Conservation (phyloP, 2,797 vertebrate genomes). For the Pangasius macronema region DNA sequence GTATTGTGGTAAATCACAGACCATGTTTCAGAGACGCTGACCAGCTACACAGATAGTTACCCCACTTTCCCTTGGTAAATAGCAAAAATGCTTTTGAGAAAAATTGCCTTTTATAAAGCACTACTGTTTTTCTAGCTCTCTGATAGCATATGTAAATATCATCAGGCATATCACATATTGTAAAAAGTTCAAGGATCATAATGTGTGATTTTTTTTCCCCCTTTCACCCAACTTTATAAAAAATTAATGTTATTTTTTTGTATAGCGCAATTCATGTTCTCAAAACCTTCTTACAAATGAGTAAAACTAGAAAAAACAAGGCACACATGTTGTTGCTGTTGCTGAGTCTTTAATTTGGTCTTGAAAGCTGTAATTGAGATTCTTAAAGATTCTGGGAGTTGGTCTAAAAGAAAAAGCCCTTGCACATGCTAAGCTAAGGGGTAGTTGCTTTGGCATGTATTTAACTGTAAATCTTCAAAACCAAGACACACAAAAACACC, state of each 20-base stretch:
- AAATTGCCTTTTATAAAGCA: not conserved
- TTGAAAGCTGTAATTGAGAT: not conserved
- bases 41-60: not conserved
- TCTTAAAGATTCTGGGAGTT: not conserved
- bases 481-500: not conserved
- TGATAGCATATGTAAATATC: not conserved
- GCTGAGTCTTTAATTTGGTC: not conserved
- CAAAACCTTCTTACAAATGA: not conserved
- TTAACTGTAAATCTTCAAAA: not conserved
- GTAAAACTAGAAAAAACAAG: not conserved
- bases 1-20: not conserved
- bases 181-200: not conserved
- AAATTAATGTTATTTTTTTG: not conserved
- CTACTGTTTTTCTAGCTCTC: not conserved
- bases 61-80: not conserved
- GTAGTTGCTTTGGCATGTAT: no score
- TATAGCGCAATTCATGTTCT: not conserved
- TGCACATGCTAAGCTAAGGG: not conserved
- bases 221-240: not conserved
- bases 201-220: no score
- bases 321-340: not conserved
- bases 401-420: not conserved
- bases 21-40: no score
- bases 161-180: not conserved
- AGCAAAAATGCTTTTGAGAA: not conserved